Conservation (phyloP, 2,888 invertebrate species). For the Chesias legatella region DNA sequence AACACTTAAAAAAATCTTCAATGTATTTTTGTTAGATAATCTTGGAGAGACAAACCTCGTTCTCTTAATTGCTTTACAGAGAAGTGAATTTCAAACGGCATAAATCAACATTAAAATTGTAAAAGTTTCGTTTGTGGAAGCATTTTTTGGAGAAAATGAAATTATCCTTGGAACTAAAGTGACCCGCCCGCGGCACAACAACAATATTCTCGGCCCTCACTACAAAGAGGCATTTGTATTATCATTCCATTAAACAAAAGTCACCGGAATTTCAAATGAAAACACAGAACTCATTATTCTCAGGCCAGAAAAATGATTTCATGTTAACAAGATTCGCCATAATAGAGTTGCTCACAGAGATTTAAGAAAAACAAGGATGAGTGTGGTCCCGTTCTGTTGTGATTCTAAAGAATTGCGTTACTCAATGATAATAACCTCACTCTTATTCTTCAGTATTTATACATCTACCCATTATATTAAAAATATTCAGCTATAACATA, state of each 20-base stretch:
- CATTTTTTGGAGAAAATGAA: constrained; percentile 61
- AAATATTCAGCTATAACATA: constrained; percentile 10
- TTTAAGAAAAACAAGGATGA: constrained; percentile 76
- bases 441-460: constrained; percentile 8
- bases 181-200: constrained; percentile 73
- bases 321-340: constrained; percentile 77
- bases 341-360: constrained; percentile 75
- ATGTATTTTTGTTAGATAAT: constrained; percentile 21
- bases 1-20: constrained; percentile 18
- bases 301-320: constrained; percentile 75
- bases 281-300: constrained; percentile 78
- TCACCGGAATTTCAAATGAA: constrained; percentile 78
- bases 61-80: constrained; percentile 45
- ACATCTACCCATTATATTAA: constrained; percentile 3
- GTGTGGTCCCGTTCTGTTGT: constrained; percentile 42
- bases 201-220: constrained; percentile 69
- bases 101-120: constrained; percentile 60
- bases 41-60: constrained; percentile 31
- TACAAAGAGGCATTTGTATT: constrained; percentile 78
- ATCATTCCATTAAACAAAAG: constrained; percentile 81
- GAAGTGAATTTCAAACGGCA: constrained; percentile 53
- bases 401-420: constrained; percentile 57
- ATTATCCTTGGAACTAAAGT: constrained; percentile 74
- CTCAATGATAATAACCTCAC: constrained; percentile 24
- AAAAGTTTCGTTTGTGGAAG: constrained; percentile 59